Conservation (phyloP, 2,888 invertebrate species). For the Neoaliturus tenellus region DNA sequence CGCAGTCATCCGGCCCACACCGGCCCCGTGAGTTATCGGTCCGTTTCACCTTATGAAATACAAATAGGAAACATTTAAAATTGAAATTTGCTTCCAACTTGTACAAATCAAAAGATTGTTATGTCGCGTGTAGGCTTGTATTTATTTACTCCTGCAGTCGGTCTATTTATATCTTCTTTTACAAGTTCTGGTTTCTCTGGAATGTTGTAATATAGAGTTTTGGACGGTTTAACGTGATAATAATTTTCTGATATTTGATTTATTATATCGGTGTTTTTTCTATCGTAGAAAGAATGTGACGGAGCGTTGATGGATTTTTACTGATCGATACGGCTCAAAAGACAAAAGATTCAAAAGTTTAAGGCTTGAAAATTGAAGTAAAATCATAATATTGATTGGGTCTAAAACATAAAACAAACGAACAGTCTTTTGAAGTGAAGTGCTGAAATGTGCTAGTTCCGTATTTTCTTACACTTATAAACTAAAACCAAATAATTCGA, state of each 20-base stretch:
- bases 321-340: no score
- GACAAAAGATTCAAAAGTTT: no score
- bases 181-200: not conserved
- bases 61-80: constrained; percentile 32
- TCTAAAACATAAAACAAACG: no score
- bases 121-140: constrained; percentile 2
- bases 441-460: no score
- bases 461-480: no score
- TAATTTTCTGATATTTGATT: not conserved
- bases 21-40: constrained; percentile 7
- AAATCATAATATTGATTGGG: no score
- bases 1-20: constrained; percentile 2
- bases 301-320: no score
- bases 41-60: constrained; percentile 16
- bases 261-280: no score
- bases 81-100: constrained; percentile 33
- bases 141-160: constrained; percentile 15
- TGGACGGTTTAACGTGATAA: not conserved
- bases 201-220: not conserved
- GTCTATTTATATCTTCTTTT: constrained; percentile 1
- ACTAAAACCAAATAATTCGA: no score
- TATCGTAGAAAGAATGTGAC: no score
- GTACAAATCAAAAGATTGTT: constrained; percentile 21
- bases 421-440: no score
- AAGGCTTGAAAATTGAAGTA: no score